Base-by-base conservation (phyloP, 2,888 invertebrate species). In the Sarcophaga variegata region DNA sequence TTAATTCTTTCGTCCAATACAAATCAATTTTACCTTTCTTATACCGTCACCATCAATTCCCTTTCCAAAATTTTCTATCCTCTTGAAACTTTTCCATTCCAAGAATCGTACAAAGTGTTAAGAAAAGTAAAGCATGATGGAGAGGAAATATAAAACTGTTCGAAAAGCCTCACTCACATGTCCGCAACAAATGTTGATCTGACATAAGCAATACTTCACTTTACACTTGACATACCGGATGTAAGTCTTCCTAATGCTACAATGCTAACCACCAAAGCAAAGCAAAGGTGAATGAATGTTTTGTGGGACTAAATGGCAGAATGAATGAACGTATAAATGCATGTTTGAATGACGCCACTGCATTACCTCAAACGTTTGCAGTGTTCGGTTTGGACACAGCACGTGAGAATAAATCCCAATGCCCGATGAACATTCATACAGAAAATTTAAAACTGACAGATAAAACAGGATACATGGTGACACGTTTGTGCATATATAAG, bases 101-200 rank as follows among this genome's bases (percentile, higher is more conserved):
- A 37, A 37, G 37, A 37, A 2, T 10, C 37, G 8, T 10, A 37
- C 10, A 10, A 37, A 2, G 37, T 12, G 12, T 14, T 4, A 14
- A 54, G 12, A 54, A 54, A 17, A 54, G n/a, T n/a, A n/a, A n/a
- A n/a, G n/a, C n/a, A n/a, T n/a, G 14, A 14, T 54, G 17, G 5
- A 54, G 2, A 54, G 54, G 17, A 54, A 54, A 54, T 54, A 14
- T 17, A 54, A 54, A 54, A 54, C 37, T 14, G 54, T 54, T 54
- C 12, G 54, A 54, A 54, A 54, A 54, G 12, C 4, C 54, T 59
- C 37, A 37, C 54, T 27, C 25, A 69, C 59, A 83, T 79, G 83
- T 75, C 83, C 83, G 64, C 83, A 83, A 64, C 74, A 79, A 69
- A 74, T 75, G 83, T 59, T 75, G 59, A 63, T 6, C 59, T 75